A percentile compares a stretch with the other conserved stretches of the same genome.
phyloP scores from a whole-genome alignment of 2,888 invertebrate genomes.

The Eucera pruinosa region DNA sequence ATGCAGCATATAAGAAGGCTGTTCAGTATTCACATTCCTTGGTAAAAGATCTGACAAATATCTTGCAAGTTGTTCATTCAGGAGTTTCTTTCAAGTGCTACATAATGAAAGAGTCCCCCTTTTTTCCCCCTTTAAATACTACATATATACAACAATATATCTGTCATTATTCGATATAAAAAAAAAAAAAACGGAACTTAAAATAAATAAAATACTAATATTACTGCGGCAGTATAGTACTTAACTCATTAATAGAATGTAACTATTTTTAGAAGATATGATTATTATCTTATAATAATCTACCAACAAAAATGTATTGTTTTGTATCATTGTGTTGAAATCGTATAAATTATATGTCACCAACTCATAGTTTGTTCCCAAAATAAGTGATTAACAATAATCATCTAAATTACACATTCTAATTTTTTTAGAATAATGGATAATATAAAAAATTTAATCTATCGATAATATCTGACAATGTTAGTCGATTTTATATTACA shows the following conservation, averaged over 20 bases:
- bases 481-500: slow-evolving; percentile 6
- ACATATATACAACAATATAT: slow-evolving; percentile 65
- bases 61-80: slow-evolving; percentile 22
- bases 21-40: slow-evolving; percentile 71
- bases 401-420: slow-evolving; percentile 22
- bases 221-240: slow-evolving; percentile 68
- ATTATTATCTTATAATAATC: slow-evolving; percentile 45
- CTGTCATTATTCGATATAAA: slow-evolving; percentile 47
- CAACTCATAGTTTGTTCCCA: slow-evolving; percentile 31
- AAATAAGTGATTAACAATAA: slow-evolving; percentile 37
- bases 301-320: slow-evolving; percentile 36
- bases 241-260: slow-evolving; percentile 58
- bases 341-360: slow-evolving; percentile 24
- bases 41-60: slow-evolving; percentile 39
- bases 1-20: slow-evolving; percentile 49
- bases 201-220: slow-evolving; percentile 50
- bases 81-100: slow-evolving; percentile 33
- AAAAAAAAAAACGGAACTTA: slow-evolving; percentile 49
- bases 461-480: background rate
- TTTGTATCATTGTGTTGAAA: slow-evolving; percentile 14
- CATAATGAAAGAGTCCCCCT: slow-evolving; percentile 31
- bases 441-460: slow-evolving; percentile 26
- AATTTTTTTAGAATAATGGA: slow-evolving; percentile 23
- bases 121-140: slow-evolving; percentile 52
- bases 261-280: slow-evolving; percentile 36